Conservation (phyloP, 2,113 vertebrate genomes). For the Poeciliopsis turrubarensis region DNA sequence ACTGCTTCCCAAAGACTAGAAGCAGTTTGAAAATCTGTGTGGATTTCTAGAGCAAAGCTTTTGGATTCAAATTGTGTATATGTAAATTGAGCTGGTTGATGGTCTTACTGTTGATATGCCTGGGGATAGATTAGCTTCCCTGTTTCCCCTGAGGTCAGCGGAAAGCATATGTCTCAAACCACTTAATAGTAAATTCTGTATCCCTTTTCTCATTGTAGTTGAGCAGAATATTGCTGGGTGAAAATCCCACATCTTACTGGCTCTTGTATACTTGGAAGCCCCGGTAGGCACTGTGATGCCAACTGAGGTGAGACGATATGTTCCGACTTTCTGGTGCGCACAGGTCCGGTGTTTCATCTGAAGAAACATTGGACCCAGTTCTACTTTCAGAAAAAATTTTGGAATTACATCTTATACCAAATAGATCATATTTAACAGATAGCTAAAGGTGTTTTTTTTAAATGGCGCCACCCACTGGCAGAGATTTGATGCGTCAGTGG, state of each 20-base stretch:
- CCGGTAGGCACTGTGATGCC: slow-evolving; percentile 31
- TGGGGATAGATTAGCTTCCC: slow-evolving; percentile 45
- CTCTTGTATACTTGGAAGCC: slow-evolving; percentile 34
- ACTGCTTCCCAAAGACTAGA: background rate
- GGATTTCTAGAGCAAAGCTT: slow-evolving; percentile 23
- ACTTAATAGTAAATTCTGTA: slow-evolving; percentile 33
- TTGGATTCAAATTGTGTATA: slow-evolving; percentile 10
- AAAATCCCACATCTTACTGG: slow-evolving; percentile 32
- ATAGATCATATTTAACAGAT: too few species aligned
- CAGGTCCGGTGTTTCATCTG: background rate
- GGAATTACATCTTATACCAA: too few species aligned
- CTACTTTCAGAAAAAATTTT: background rate
- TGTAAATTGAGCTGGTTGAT: slow-evolving; percentile 41
- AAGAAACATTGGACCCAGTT: too few species aligned
- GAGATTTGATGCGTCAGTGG: too few species aligned
- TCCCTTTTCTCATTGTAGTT: slow-evolving; percentile 8
- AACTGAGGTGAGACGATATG: slow-evolving; percentile 9
- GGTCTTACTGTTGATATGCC: slow-evolving; percentile 30
- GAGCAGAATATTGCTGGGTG: slow-evolving; percentile 28
- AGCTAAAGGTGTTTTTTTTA: too few species aligned
- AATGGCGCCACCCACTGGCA: too few species aligned
- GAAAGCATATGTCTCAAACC: slow-evolving; percentile 33
- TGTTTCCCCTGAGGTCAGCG: slow-evolving; percentile 48
- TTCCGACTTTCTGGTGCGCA: background rate
- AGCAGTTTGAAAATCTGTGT: background rate